Base-by-base conservation (phyloP, 2,797 vertebrate genomes). In the Sebastes baramenuke region DNA sequence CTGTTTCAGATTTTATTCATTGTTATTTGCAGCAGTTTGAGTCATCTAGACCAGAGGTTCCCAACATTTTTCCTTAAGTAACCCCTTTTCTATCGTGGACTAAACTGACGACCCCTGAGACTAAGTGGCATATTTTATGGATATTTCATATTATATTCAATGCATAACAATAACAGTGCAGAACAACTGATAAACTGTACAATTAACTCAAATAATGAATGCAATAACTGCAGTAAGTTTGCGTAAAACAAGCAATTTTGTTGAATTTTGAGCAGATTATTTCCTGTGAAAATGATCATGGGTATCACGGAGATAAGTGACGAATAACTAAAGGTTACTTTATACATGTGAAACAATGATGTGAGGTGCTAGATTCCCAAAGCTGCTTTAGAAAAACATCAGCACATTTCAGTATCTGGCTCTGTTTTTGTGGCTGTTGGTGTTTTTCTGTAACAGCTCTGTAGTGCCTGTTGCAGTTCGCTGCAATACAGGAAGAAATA, bases 361-460 rank as follows among this genome's bases (percentile, higher is more conserved):
- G 49, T 29, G 4, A 2, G 6, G 4, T 20, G 4, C 3, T 58
- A 10, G 12, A 52, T n/a, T 16, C 27, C 34, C 54, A 55, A 49
- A 5, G 8, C 25, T 32, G 6, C n/a, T 61, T 77, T 32, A 27
- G 52, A 54, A 61, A 36, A 61, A 36, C 54, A 32, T 16, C 36
- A 58, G 16, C 13, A 32, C 30, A 22, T 70, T 77, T 65, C 24
- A 20, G 38, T 80, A 24, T 79, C 8, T 58, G 36, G 11, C 74
- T 87, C 69, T 78, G 36, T 67, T 82, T 86, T 74, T 75, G 56
- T 6, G 24, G 29, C 29, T 32, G 2, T 52, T 38, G 24, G 3
- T 25, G 8, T 61, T 82, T 82, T 64, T 69, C 14, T 60, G 46
- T 65, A 20, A 66, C 27, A 46, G 67, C 69, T 65, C 25, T 70